phyloP scores from a whole-genome alignment of 2,113 vertebrate genomes.

The Phyllostomus hastatus region DNA sequence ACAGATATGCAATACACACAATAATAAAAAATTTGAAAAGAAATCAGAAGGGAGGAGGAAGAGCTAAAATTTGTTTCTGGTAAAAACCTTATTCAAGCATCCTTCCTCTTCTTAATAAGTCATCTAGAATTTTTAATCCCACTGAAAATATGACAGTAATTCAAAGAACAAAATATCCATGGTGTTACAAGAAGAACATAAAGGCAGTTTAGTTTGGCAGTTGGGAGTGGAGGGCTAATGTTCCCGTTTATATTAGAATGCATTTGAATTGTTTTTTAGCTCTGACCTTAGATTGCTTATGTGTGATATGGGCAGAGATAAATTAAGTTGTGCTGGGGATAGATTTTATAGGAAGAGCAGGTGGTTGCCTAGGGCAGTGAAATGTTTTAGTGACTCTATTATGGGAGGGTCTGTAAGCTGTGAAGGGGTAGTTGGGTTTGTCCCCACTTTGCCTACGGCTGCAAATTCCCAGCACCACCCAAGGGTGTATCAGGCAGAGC shows the following conservation, averaged over 20 bases:
- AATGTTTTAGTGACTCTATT: constrained; percentile 37
- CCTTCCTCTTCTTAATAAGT: neutral
- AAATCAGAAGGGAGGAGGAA: neutral
- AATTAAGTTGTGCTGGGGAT: neutral
- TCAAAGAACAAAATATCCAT: neutral
- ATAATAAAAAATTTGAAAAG: neutral
- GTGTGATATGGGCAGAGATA: neutral
- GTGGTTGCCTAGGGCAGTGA: constrained; percentile 58
- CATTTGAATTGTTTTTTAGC: neutral
- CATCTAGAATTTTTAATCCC: neutral
- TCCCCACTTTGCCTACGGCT: constrained; percentile 46
- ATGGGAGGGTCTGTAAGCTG: constrained; percentile 29
- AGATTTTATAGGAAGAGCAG: constrained; percentile 18
- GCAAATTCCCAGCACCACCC: constrained; percentile 20
- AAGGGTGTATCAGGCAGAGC: neutral
- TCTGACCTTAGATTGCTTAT: neutral
- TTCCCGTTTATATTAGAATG: neutral
- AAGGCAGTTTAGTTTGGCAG: neutral
- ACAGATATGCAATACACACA: neutral
- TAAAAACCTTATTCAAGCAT: neutral
- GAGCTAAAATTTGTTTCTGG: neutral
- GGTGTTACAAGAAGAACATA: neutral
- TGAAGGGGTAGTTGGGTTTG: neutral
- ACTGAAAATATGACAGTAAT: neutral
- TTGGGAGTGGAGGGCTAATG: too few relatives aligned